A percentile compares a stretch with the other conserved stretches of the same genome.
These are phyloP conservation scores for Etheostoma perlongum DNA, from an alignment of 2,797 vertebrate genomes.

Conservation along the genomic window DNA sequence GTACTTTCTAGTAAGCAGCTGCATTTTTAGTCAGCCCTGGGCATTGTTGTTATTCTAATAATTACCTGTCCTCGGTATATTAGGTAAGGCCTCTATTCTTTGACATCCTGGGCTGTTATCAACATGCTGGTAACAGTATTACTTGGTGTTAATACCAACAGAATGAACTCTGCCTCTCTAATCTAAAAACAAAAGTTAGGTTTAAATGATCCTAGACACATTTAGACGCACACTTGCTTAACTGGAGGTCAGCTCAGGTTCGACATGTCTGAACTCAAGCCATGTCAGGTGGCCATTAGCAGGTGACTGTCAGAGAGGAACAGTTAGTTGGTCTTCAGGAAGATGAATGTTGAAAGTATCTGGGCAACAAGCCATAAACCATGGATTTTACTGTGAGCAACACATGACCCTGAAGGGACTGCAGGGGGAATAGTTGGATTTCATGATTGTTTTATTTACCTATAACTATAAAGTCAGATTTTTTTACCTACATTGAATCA, in stretches of 20 bases:
- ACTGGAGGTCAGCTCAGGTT: slow-evolving; percentile 13
- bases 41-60: slow-evolving; percentile 50
- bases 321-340: not conserved
- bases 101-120: not conserved
- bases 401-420: not conserved
- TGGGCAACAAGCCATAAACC: not conserved
- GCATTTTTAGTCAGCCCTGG: slow-evolving; percentile 23
- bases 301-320: not conserved
- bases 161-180: slow-evolving; percentile 22
- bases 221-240: slow-evolving; percentile 7
- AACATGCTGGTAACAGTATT: too few relatives aligned
- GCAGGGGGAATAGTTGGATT: not conserved
- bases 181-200: slow-evolving; percentile 38
- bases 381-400: not conserved
- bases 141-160: not conserved
- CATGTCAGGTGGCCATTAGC: not conserved
- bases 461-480: not conserved
- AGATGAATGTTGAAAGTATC: not conserved
- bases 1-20: not conserved
- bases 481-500: not conserved
- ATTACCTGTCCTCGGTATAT: slow-evolving; percentile 33
- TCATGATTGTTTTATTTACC: not conserved
- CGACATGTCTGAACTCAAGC: not conserved
- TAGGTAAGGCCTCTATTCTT: slow-evolving; percentile 31
- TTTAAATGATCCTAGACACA: slow-evolving; percentile 30